A percentile compares a stretch with the other conserved stretches of the same genome.
These are phyloP conservation scores for Parazoanthus darwini DNA, from an alignment of 92 coral and sea anemone species.

Conservation along the genomic window DNA sequence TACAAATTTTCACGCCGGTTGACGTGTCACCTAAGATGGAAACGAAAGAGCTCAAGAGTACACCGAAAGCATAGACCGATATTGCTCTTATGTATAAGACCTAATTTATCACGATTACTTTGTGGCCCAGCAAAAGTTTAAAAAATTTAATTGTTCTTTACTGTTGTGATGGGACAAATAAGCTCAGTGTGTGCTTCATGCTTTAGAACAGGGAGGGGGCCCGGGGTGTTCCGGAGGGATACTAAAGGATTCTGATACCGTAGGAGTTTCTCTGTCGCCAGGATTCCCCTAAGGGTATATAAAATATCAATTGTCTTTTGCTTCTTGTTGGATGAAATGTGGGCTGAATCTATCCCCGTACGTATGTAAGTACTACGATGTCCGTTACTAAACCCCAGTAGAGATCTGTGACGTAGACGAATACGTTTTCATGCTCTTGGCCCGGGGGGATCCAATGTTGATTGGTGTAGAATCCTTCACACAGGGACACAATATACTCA, in stretches of 20 bases:
- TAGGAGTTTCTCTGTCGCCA: no score
- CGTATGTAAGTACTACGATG: background rate
- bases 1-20: background rate
- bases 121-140: background rate
- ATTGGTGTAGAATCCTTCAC: background rate
- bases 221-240: background rate
- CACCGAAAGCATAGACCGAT: background rate
- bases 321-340: no score
- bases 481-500: constrained; percentile 26
- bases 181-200: background rate
- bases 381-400: constrained; percentile 1
- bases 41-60: no score
- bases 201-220: no score
- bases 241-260: no score
- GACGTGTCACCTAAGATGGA: background rate
- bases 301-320: no score
- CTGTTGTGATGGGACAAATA: background rate
- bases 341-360: no score
- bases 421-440: background rate
- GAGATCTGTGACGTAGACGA: constrained; percentile 1
- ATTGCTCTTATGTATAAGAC: background rate
- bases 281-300: no score
- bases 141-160: background rate
- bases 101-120: background rate
- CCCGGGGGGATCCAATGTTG: constrained; percentile 3